Evolutionary conservation across 2,888 invertebrate species (phyloP).

Genomic region (Apomyelois bistriatella): DNA sequence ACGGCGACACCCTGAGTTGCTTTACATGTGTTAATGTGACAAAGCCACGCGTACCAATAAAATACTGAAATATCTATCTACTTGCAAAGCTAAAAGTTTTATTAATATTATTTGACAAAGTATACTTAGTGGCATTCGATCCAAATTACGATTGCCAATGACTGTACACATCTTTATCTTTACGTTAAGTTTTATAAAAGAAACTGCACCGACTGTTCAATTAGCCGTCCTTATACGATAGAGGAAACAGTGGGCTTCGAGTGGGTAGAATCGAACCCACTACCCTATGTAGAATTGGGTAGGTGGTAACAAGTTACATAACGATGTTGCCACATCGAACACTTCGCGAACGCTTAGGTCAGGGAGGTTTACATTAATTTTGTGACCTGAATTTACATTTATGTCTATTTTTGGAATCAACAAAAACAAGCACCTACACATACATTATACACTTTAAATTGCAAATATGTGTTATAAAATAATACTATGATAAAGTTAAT

Average conservation of each 20-base stretch:
- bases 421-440: background rate
- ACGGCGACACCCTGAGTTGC: too few relatives aligned
- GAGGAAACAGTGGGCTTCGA: slow-evolving; percentile 49
- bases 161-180: slow-evolving; percentile 20
- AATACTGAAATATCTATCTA: too few relatives aligned
- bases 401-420: background rate
- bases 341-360: slow-evolving; percentile 4
- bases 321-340: slow-evolving; percentile 18
- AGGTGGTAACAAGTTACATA: slow-evolving; percentile 54
- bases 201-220: slow-evolving; percentile 30
- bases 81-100: too few relatives aligned
- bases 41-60: too few relatives aligned
- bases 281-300: slow-evolving; percentile 38
- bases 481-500: background rate
- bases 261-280: slow-evolving; percentile 51
- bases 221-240: slow-evolving; percentile 37
- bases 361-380: slow-evolving; percentile 1
- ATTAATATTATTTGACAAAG: too few relatives aligned
- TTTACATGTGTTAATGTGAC: too few relatives aligned
- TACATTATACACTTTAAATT: background rate
- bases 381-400: background rate
- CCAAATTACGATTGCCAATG: background rate
- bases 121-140: too few relatives aligned
- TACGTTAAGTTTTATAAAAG: slow-evolving; percentile 38
- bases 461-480: background rate